phyloP scores from a whole-genome alignment of 2,113 vertebrate genomes.

The Podarcis cretensis region DNA sequence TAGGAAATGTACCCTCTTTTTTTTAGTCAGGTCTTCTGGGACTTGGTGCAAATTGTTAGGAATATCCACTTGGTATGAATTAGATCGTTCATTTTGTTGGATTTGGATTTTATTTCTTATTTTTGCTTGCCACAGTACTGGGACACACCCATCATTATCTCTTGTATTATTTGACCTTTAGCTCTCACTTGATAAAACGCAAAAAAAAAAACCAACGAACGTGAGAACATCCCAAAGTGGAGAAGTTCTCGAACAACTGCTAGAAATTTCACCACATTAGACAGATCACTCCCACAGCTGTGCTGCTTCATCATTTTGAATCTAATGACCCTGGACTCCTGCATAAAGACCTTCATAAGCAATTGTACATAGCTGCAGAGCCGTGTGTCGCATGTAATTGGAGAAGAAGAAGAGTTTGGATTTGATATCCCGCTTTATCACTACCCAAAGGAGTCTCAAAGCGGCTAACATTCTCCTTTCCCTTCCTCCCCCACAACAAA shows the following conservation, averaged over 20 bases:
- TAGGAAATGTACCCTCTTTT: too few species aligned
- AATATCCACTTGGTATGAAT: neutral
- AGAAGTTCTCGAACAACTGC: neutral
- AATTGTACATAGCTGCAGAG: too few species aligned
- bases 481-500: too few species aligned
- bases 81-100: neutral
- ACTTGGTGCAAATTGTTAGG: too few species aligned
- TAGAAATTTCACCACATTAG: neutral
- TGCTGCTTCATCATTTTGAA: neutral
- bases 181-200: neutral
- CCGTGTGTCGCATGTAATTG: too few species aligned
- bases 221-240: neutral
- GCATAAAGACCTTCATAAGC: too few species aligned
- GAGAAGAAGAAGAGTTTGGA: too few species aligned
- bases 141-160: neutral
- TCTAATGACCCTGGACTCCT: too few species aligned
- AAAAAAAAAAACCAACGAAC: neutral
- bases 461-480: too few species aligned
- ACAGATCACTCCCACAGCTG: neutral
- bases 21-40: too few species aligned
- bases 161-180: neutral
- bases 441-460: too few species aligned
- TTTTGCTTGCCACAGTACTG: neutral
- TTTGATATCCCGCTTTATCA: too few species aligned
- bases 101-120: neutral